Percentiles rank a stretch among this genome's conserved stretches.
phyloP scores from a whole-genome alignment of 2,797 vertebrate species.

The Gymnodraco acuticeps region DNA sequence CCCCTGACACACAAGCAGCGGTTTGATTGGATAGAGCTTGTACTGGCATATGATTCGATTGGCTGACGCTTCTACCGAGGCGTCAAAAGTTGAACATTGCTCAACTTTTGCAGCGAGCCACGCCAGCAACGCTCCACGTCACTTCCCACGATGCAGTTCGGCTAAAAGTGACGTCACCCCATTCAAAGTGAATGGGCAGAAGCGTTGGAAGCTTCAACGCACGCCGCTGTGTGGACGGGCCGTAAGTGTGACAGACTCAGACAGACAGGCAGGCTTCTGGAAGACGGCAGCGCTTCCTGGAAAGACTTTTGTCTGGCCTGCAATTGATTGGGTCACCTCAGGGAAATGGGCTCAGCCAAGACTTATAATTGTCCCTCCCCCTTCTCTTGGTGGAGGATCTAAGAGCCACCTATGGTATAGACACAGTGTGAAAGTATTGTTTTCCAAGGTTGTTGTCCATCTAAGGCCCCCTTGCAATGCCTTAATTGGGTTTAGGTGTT shows the following conservation, averaged over 20 bases:
- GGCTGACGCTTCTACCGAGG: too few species aligned
- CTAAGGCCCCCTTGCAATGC: background rate
- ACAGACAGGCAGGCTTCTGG: conserved; percentile 59
- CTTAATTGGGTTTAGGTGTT: conserved; percentile 17
- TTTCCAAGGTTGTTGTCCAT: background rate
- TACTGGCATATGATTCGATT: too few species aligned
- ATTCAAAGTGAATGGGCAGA: too few species aligned
- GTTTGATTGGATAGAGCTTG: too few species aligned
- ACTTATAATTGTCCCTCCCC: conserved; percentile 58
- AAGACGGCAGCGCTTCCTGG: conserved; percentile 54
- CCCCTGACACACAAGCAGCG: too few species aligned
- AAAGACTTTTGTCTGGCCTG: conserved; percentile 72
- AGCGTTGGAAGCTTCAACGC: too few species aligned
- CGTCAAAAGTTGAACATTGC: too few species aligned
- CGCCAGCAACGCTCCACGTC: too few species aligned
- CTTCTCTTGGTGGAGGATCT: conserved; percentile 22
- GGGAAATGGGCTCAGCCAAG: conserved; percentile 59
- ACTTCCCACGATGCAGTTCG: too few species aligned
- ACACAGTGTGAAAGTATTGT: background rate
- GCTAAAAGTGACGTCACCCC: too few species aligned
- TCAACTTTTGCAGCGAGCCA: too few species aligned
- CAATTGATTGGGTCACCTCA: conserved; percentile 76
- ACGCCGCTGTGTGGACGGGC: too few species aligned
- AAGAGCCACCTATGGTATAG: conserved; percentile 34
- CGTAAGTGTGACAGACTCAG: conserved; percentile 41